Conservation (phyloP, 2,888 invertebrate species). For the Microplitis deprimator region DNA sequence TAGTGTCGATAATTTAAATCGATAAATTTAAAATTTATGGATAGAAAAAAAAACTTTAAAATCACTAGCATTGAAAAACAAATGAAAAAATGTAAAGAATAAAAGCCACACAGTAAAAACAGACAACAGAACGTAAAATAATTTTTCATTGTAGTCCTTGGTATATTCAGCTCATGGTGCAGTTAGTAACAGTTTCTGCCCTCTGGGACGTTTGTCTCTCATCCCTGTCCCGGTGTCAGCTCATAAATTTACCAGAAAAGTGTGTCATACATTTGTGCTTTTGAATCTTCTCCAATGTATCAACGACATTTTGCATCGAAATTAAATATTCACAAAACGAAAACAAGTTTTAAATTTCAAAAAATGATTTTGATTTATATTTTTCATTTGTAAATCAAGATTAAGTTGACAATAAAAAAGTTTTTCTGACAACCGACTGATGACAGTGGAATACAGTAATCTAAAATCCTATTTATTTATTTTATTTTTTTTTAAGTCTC, state of each 20-base stretch:
- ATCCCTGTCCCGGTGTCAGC: constrained; percentile 9
- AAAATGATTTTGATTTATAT: too few species aligned
- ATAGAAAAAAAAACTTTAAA: not conserved
- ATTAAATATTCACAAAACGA: not conserved
- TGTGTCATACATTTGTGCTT: constrained; percentile 22
- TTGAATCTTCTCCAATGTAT: constrained; percentile 6
- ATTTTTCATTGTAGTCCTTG: constrained; percentile 49
- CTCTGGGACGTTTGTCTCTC: constrained; percentile 30
- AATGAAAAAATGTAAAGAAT: not conserved
- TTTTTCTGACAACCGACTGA: not conserved
- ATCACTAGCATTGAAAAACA: not conserved
- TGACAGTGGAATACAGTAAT: not conserved
- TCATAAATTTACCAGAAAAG: constrained; percentile 31
- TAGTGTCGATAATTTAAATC: too few species aligned
- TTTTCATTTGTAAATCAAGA: too few species aligned
- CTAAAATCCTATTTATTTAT: not conserved
- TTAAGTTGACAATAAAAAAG: too few species aligned
- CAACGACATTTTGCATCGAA: not conserved
- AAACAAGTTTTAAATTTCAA: not conserved
- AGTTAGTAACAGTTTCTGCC: constrained; percentile 31
- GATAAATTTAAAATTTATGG: too few species aligned
- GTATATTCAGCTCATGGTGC: constrained; percentile 45
- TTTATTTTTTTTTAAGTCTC: not conserved
- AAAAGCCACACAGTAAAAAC: not conserved
- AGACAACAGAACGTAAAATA: constrained; percentile 33